A percentile compares a stretch with the other conserved stretches of the same genome.
Evolutionary conservation across 2,797 vertebrate species (phyloP).

Genomic region (Cheirogaleus major): DNA sequence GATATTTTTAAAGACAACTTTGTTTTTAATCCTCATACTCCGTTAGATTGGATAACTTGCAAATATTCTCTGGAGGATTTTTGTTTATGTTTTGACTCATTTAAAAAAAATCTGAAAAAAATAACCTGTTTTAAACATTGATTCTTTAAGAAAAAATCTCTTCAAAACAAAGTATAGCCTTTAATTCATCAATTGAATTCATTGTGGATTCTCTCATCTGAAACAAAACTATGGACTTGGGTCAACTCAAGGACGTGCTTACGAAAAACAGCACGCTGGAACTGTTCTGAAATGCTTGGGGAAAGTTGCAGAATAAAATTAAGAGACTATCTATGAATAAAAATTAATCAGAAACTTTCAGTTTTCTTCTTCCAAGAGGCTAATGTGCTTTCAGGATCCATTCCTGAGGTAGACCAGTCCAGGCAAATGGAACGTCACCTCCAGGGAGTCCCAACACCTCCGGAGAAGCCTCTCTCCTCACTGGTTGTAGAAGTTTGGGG

Average conservation of each 20-base stretch:
- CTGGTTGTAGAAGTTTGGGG: not conserved
- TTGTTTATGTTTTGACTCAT: conserved; percentile 27
- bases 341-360: not conserved
- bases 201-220: not conserved
- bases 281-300: not conserved
- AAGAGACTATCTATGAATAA: not conserved
- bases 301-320: not conserved
- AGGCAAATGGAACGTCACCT: not conserved
- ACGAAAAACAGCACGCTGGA: rapidly evolving
- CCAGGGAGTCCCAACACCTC: not conserved
- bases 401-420: not conserved
- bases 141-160: conserved; percentile 60
- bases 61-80: conserved; percentile 65
- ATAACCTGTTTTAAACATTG: conserved; percentile 47
- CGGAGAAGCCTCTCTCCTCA: not conserved
- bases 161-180: not conserved
- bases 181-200: conserved; percentile 1
- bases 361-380: not conserved
- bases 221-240: not conserved
- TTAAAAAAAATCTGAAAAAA: not conserved
- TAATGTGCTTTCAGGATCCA: not conserved
- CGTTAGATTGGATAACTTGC: conserved; percentile 65
- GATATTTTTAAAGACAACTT: conserved; percentile 54
- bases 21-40: conserved; percentile 66
- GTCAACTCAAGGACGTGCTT: not conserved